Evolutionary conservation across 2,797 vertebrate species (phyloP), one percentile per base, ranked within the genome.

Genomic region (Helostoma temminkii): DNA sequence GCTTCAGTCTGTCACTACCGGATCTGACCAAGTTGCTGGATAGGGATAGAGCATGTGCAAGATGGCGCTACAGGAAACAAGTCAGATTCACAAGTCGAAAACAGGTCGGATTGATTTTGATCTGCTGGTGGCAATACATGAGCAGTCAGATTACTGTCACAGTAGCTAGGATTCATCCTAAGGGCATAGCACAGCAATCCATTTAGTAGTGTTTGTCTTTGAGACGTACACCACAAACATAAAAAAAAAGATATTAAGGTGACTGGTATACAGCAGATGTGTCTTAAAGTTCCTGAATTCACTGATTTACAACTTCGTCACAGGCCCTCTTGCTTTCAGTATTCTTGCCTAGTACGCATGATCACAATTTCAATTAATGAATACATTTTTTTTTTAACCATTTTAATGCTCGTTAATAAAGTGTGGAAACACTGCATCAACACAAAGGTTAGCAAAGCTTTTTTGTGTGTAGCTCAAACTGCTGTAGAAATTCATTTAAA

Each of bases 401-500:
- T 50, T 76, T 47, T 9, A 46, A 60, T 0, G 12, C 45, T n/a
- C n/a, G n/a, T n/a, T n/a, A n/a, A n/a, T n/a, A n/a, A 49, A 59
- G 11, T 53, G n/a, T 26, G 6, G 34, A 52, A 11, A 50, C 41
- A 61, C 25, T 53, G 14, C 22, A 46, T 53, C 49, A 41, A 54
- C 41, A 50, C 36, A 67, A 65, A 70, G 22, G 60, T 69, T 52
- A 52, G 56, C 19, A 4, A 46, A 49, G n/a, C 14, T 36, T 65
- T 54, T 74, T 42, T 69, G 32, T n/a, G 57, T 6, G 3, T 1
- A n/a, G 18, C 36, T 80, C 28, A 67, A 72, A 61, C 64, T 0
- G 46, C 41, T 58, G 34, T 42, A 63, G 4, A 75, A 75, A 74
- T 36, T 28, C 41, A 66, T 70, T 47, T 15, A 21, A 60, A 66